Conservation (phyloP, 2,797 vertebrate genomes). For the Galago senegalensis region DNA sequence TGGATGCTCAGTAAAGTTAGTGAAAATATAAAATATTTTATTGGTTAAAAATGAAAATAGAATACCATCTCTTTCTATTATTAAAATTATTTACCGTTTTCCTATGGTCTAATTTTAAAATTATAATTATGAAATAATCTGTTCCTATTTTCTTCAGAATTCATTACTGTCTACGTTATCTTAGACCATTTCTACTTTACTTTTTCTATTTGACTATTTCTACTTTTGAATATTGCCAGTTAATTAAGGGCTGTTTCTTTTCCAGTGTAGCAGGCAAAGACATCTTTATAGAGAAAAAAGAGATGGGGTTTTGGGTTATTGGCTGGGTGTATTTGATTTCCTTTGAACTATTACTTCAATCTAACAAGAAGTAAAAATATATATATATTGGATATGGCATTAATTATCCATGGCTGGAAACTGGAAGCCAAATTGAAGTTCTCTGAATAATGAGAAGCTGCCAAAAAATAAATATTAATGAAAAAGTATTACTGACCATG, state of each 20-base stretch:
- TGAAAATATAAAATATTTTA: slow-evolving; percentile 37
- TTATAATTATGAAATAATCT: slow-evolving; percentile 30
- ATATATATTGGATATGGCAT: neutral
- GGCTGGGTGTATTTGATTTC: neutral
- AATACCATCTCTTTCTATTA: neutral
- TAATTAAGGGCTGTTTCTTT: slow-evolving; percentile 48
- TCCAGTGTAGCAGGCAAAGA: neutral
- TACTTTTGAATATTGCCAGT: neutral
- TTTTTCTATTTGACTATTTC: neutral
- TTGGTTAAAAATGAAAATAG: slow-evolving; percentile 31
- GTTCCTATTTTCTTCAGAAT: neutral
- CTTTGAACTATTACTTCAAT: neutral
- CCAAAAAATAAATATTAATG: slow-evolving; percentile 48
- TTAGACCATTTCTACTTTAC: slow-evolving; percentile 40
- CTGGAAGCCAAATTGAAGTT: slow-evolving; percentile 45
- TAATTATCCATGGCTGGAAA: neutral
- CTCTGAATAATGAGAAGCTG: slow-evolving; percentile 41
- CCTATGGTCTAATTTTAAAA: neutral
- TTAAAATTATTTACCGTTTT: slow-evolving; percentile 12
- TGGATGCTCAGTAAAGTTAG: neutral
- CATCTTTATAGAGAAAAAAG: neutral
- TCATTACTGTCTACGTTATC: neutral
- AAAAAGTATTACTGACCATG: slow-evolving; percentile 9
- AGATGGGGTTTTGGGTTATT: neutral
- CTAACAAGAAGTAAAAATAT: neutral